These are phyloP conservation scores for Amphiura filiformis DNA, from an alignment of 35 echinoderm and acorn worm species.

Conservation along the genomic window DNA sequence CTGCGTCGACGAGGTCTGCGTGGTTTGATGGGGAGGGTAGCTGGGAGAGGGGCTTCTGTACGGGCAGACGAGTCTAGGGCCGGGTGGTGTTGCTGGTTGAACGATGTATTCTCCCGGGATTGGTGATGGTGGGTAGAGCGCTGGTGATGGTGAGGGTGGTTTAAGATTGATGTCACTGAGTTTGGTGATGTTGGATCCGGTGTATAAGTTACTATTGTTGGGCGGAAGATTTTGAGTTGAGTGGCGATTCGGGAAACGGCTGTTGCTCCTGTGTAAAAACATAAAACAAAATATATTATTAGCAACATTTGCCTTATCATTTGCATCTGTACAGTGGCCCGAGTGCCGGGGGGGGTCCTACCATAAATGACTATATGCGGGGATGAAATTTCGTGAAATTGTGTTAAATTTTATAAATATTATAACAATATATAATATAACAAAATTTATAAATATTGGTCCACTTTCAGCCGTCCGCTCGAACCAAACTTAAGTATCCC, in stretches of 20 bases:
- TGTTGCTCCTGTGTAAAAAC: background rate
- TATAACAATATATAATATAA: too few relatives aligned
- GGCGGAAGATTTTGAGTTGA: constrained; percentile 14
- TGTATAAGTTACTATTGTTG: background rate
- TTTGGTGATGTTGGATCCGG: background rate
- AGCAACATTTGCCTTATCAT: too few relatives aligned
- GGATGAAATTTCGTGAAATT: too few relatives aligned
- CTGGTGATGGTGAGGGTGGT: background rate
- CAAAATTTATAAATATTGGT: too few relatives aligned
- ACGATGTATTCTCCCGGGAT: background rate
- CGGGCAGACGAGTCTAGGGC: background rate
- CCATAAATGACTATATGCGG: too few relatives aligned
- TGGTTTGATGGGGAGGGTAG: constrained; percentile 71
- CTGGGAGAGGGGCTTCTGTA: constrained; percentile 54
- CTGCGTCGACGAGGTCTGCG: constrained; percentile 54
- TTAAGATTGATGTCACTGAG: background rate
- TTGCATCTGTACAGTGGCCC: too few relatives aligned
- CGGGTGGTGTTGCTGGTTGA: background rate
- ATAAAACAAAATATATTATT: too few relatives aligned
- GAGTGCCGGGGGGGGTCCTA: too few relatives aligned
- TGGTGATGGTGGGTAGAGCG: background rate
- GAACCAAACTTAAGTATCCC: too few relatives aligned
- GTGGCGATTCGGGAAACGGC: background rate
- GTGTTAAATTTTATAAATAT: too few relatives aligned
- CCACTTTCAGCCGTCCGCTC: too few relatives aligned